Conservation (phyloP, 2,797 vertebrate species). For the Acanthiza pusilla region DNA sequence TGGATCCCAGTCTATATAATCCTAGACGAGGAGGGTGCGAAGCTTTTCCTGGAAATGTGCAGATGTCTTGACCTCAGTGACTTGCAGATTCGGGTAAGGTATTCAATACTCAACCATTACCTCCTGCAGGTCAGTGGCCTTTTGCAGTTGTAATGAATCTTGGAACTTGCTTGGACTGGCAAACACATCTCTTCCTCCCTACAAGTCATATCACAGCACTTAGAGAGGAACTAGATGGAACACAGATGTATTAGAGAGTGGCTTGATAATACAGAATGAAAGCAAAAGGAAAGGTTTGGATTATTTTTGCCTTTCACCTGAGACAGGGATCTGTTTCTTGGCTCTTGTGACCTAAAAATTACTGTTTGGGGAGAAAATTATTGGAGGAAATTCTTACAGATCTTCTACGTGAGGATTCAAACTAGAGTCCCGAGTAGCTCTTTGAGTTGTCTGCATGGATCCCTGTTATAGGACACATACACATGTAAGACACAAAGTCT, state of each 20-base stretch:
- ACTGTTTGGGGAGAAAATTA: neutral
- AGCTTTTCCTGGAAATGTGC: constrained; percentile 92
- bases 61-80: constrained; percentile 78
- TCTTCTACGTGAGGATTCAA: neutral
- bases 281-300: neutral
- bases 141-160: neutral
- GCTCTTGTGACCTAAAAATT: neutral
- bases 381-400: neutral
- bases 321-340: neutral
- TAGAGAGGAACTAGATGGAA: neutral
- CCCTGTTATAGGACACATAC: neutral
- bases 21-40: constrained; percentile 79
- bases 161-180: neutral
- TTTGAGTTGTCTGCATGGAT: neutral
- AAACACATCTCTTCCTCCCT: neutral
- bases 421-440: neutral
- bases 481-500: too few species aligned
- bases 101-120: neutral
- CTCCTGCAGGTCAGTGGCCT: neutral
- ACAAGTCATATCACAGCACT: neutral
- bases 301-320: neutral
- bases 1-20: constrained; percentile 88
- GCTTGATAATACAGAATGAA: neutral
- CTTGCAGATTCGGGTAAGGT: constrained; percentile 83
- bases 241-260: neutral